A percentile compares a stretch with the other conserved stretches of the same genome.
Conservation (phyloP, 1,140 invertebrate genomes). For the Drosophila malerkotliana region DNA sequence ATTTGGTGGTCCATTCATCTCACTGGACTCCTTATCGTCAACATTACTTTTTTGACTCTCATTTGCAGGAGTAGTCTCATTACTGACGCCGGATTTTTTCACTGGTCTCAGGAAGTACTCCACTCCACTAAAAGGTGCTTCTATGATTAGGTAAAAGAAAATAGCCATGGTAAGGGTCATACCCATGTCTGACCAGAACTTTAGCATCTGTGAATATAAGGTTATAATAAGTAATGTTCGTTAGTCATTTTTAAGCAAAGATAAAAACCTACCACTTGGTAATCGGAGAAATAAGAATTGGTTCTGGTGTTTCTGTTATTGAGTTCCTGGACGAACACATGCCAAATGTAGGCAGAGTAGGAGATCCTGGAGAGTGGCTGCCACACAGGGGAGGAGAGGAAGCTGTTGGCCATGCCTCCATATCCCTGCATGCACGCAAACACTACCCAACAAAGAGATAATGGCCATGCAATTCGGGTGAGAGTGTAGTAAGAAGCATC, state of each 20-base stretch:
- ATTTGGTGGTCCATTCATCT: too few relatives aligned
- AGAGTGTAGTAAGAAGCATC: conserved; percentile 87
- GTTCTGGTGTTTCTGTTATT: conserved; percentile 22
- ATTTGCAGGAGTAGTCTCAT: background rate
- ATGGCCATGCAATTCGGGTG: conserved; percentile 86
- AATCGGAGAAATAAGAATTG: conserved; percentile 39
- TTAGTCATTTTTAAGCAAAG: background rate
- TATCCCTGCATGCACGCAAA: conserved; percentile 87
- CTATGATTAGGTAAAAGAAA: conserved; percentile 41
- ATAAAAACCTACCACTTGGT: conserved; percentile 31
- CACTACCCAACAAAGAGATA: conserved; percentile 87
- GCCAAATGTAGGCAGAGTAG: conserved; percentile 84
- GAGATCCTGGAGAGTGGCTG: conserved; percentile 84
- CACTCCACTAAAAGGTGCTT: conserved; percentile 39
- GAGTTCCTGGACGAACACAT: conserved; percentile 63
- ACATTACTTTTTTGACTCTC: background rate
- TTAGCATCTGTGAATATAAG: conserved; percentile 17
- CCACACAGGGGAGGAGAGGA: conserved; percentile 84
- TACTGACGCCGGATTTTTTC: background rate
- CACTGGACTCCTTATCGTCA: background rate
- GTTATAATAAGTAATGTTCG: background rate
- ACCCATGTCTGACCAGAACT: conserved; percentile 44
- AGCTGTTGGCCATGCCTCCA: conserved; percentile 85
- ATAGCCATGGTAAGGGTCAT: conserved; percentile 5
- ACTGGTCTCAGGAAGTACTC: conserved; percentile 6